A percentile compares a stretch with the other conserved stretches of the same genome.
phyloP scores from a whole-genome alignment of 2,113 vertebrate genomes.

The Callithrix jacchus region DNA sequence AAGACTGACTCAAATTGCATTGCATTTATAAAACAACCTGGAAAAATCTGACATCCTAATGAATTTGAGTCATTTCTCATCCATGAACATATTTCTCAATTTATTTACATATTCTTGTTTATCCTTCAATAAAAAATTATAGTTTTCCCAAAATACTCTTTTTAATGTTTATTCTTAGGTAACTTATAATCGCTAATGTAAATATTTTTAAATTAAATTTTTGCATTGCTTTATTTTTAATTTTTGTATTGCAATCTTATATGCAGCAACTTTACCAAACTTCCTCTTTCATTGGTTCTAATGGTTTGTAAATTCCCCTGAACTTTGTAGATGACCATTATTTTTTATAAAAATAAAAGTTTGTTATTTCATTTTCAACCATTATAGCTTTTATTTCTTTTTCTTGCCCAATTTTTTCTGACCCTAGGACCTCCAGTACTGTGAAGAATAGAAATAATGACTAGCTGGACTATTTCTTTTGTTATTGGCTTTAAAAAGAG shows the following conservation, averaged over 20 bases:
- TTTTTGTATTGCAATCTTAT: constrained; percentile 1
- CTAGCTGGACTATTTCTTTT: background rate
- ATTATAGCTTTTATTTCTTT: background rate
- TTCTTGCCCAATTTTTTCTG: background rate
- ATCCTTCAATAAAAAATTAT: background rate
- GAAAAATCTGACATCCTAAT: background rate
- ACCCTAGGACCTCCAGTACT: background rate
- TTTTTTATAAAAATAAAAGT: constrained; percentile 26
- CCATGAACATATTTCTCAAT: background rate
- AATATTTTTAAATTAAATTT: constrained; percentile 1
- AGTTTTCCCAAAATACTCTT: background rate
- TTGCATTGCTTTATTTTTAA: background rate
- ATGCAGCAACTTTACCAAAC: constrained; percentile 20
- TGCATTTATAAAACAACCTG: background rate
- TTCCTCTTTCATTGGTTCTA: background rate
- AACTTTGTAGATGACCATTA: background rate
- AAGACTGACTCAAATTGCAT: background rate
- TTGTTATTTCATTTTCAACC: background rate
- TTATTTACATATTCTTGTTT: constrained; percentile 1
- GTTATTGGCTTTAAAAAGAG: background rate
- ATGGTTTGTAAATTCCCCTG: background rate
- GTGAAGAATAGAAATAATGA: background rate
- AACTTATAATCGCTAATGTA: background rate
- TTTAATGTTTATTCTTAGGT: background rate
- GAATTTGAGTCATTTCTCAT: background rate